These are phyloP conservation scores for Tokudaia muenninki DNA, from an alignment of 2,797 vertebrate genomes.

Conservation along the genomic window DNA sequence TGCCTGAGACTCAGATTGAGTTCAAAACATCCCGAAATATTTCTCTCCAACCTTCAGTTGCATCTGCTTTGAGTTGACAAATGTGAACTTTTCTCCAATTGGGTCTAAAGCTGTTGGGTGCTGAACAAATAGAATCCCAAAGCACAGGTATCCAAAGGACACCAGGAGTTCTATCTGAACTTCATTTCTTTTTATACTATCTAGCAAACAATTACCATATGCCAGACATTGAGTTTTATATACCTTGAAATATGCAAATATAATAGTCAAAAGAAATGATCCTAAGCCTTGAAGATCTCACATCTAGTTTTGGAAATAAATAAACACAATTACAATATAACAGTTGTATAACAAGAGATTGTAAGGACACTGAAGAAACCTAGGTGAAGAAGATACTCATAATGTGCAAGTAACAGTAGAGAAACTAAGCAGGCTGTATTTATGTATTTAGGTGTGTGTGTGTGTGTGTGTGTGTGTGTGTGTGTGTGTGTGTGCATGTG, in stretches of 20 bases:
- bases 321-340: constrained; percentile 17
- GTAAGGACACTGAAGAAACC: neutral
- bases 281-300: constrained; percentile 21
- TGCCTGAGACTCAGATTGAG: neutral
- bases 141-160: neutral
- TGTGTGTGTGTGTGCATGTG: neutral
- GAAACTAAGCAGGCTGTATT: neutral
- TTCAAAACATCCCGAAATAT: constrained; percentile 53
- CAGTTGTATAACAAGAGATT: neutral
- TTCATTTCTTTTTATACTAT: constrained; percentile 21
- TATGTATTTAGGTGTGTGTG: neutral
- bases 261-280: neutral
- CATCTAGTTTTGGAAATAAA: constrained; percentile 4
- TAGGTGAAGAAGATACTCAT: neutral
- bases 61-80: neutral
- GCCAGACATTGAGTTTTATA: neutral
- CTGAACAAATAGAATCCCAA: constrained; percentile 1
- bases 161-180: neutral
- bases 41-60: neutral
- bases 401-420: neutral
- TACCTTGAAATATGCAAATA: neutral
- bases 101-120: neutral
- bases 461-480: neutral
- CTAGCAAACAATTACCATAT: neutral
- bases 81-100: neutral